These are phyloP conservation scores for Rhysida immarginata DNA, from an alignment of 1,140 invertebrate genomes.

Conservation along the genomic window DNA sequence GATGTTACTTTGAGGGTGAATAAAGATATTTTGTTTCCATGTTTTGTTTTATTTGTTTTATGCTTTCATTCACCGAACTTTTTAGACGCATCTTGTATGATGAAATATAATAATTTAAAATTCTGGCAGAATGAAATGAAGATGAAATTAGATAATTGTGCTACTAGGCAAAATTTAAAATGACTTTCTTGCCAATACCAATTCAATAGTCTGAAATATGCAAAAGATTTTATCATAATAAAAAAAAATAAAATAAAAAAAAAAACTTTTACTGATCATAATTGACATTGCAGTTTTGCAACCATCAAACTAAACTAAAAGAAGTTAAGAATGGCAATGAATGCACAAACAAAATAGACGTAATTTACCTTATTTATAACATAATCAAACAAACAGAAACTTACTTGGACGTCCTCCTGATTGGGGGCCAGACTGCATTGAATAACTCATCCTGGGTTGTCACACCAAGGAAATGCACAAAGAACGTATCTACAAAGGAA, in stretches of 20 bases:
- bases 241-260: background rate
- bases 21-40: too few species aligned
- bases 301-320: background rate
- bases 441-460: slow-evolving; percentile 14
- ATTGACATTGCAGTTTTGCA: background rate
- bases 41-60: too few species aligned
- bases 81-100: too few species aligned
- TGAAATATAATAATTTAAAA: too few species aligned
- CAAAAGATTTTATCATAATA: background rate
- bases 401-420: slow-evolving; percentile 16
- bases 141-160: too few species aligned
- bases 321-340: background rate
- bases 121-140: too few species aligned
- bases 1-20: too few species aligned
- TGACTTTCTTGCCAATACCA: too few species aligned
- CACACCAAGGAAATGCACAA: background rate
- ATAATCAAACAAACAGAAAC: background rate
- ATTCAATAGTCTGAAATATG: too few species aligned
- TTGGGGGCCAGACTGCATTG: slow-evolving; percentile 15
- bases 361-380: background rate
- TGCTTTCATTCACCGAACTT: too few species aligned
- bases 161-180: too few species aligned
- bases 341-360: background rate
- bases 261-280: background rate
- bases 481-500: background rate